Evolutionary conservation across 2,797 vertebrate species (phyloP).

Genomic region (Lycodopsis pacificus): DNA sequence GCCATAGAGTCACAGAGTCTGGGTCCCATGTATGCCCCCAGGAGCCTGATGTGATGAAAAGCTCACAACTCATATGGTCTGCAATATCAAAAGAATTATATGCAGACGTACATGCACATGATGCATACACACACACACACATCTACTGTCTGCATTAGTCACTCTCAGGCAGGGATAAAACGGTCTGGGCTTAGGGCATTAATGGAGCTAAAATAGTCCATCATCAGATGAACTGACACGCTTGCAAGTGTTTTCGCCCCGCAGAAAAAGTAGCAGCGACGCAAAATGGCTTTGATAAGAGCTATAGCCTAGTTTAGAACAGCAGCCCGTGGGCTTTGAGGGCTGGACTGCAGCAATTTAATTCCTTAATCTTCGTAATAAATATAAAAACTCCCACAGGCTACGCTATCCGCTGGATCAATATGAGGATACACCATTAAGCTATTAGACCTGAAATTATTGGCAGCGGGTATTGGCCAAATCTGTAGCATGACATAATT

Average conservation of each 20-base stretch:
- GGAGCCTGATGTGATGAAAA: constrained; percentile 54
- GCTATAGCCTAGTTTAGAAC: constrained; percentile 50
- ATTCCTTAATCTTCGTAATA: constrained; percentile 74
- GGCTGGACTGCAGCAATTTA: constrained; percentile 55
- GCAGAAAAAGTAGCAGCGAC: constrained; percentile 40
- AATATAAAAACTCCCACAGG: constrained; percentile 69
- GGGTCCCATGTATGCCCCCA: constrained; percentile 48
- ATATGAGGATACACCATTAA: constrained; percentile 65
- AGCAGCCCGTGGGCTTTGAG: constrained; percentile 44
- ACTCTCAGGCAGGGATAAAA: constrained; percentile 65
- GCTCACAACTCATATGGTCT: constrained; percentile 43
- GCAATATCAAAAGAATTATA: constrained; percentile 49
- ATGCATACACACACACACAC: constrained; percentile 33
- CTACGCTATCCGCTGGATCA: constrained; percentile 65
- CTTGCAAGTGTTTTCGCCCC: constrained; percentile 40
- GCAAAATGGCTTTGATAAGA: constrained; percentile 56
- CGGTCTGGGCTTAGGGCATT: constrained; percentile 62
- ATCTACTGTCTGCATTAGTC: constrained; percentile 51
- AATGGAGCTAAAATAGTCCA: constrained; percentile 70
- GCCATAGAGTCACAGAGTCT: constrained; percentile 34
- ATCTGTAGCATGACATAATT: constrained; percentile 60
- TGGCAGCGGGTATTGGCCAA: constrained; percentile 55
- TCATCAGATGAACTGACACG: constrained; percentile 64
- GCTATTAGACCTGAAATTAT: constrained; percentile 60
- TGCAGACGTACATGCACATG: constrained; percentile 26